phyloP scores from a whole-genome alignment of 2,888 invertebrate genomes.

The Listrodromus nycthemerus region DNA sequence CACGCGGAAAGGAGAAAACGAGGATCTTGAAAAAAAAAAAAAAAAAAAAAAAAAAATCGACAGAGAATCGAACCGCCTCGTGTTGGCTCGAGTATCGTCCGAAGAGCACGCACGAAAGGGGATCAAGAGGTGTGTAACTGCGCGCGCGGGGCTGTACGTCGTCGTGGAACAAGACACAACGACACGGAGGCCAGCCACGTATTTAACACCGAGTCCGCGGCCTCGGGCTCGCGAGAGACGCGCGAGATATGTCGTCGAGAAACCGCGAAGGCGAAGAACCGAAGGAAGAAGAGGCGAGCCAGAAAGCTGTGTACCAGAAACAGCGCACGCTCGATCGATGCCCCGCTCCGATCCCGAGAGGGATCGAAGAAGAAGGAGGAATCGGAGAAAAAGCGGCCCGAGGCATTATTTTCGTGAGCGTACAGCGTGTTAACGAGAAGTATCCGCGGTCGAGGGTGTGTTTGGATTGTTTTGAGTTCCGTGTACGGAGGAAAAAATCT shows the following conservation, averaged over 20 bases:
- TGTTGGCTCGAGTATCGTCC: constrained; percentile 18
- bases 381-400: constrained; percentile 28
- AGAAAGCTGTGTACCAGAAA: constrained; percentile 19
- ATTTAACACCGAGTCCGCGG: constrained; percentile 77
- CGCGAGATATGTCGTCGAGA: constrained; percentile 75
- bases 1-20: constrained; percentile 29
- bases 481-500: not conserved
- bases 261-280: constrained; percentile 52
- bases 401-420: constrained; percentile 26
- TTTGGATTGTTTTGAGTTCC: not conserved
- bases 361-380: constrained; percentile 39
- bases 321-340: constrained; percentile 42
- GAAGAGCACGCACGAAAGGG: constrained; percentile 52
- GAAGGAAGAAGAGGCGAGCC: constrained; percentile 53
- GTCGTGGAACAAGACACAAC: constrained; percentile 77
- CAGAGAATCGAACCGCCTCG: constrained; percentile 33
- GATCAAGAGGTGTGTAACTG: constrained; percentile 42
- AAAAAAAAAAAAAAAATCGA: constrained; percentile 38
- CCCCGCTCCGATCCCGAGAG: constrained; percentile 33
- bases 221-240: constrained; percentile 74
- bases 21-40: constrained; percentile 26
- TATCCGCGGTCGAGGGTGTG: constrained; percentile 9
- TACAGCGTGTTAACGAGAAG: constrained; percentile 52
- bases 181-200: constrained; percentile 78
- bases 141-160: constrained; percentile 58